These are phyloP conservation scores for Eutolmus rufibarbis DNA, from an alignment of 2,888 invertebrate species.

Conservation along the genomic window DNA sequence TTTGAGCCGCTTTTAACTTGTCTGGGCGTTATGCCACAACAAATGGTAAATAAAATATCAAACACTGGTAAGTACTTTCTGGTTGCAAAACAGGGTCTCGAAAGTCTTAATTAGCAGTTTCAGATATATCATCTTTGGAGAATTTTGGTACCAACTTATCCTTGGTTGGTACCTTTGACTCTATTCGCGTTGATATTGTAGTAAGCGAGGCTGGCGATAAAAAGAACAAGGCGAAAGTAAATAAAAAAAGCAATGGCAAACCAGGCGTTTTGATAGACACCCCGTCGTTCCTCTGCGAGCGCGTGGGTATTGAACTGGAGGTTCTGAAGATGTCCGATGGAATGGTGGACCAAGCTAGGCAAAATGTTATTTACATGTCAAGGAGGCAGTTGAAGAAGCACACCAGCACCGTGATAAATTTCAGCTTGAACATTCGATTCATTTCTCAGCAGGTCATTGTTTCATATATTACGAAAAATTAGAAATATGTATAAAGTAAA, in stretches of 20 bases:
- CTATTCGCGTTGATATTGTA: conserved; percentile 91
- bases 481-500: not conserved
- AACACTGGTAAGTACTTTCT: conserved; percentile 53
- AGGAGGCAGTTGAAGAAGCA: conserved; percentile 87
- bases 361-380: conserved; percentile 86
- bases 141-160: conserved; percentile 88
- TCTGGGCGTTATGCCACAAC: conserved; percentile 89
- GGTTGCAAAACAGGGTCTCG: not conserved
- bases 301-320: conserved; percentile 87
- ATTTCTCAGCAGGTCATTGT: conserved; percentile 84
- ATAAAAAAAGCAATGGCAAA: conserved; percentile 56
- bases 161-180: conserved; percentile 83
- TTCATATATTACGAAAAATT: not conserved
- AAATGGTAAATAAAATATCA: conserved; percentile 68
- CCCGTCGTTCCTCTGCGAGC: conserved; percentile 91
- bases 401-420: conserved; percentile 90
- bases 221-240: conserved; percentile 62
- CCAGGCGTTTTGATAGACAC: conserved; percentile 67
- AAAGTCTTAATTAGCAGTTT: not conserved
- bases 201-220: conserved; percentile 82
- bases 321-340: conserved; percentile 89
- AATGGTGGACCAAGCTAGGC: conserved; percentile 83
- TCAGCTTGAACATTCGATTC: conserved; percentile 85
- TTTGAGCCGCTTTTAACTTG: conserved; percentile 91
- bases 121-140: conserved; percentile 76